These are phyloP conservation scores for Cephonodes hylas DNA, from an alignment of 2,888 invertebrate genomes.

Conservation along the genomic window DNA sequence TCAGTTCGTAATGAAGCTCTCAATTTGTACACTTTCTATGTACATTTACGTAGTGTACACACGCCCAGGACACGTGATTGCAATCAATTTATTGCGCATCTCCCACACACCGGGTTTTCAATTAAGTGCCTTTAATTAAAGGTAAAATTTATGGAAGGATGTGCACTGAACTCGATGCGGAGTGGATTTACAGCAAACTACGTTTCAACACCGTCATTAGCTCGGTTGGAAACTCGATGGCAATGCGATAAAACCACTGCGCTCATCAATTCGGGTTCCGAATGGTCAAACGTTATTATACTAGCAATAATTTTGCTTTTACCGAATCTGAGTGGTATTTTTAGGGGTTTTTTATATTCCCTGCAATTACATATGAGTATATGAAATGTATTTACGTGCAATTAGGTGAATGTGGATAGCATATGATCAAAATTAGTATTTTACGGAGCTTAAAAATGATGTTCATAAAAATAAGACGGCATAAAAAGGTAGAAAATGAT, in stretches of 20 bases:
- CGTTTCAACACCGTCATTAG: neutral
- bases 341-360: too few relatives aligned
- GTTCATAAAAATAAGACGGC: too few relatives aligned
- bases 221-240: neutral
- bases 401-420: too few relatives aligned
- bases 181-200: neutral
- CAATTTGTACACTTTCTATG: neutral
- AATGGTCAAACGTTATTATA: neutral
- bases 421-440: too few relatives aligned
- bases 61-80: neutral
- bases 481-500: too few relatives aligned
- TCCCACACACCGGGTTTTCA: neutral
- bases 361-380: too few relatives aligned
- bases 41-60: neutral
- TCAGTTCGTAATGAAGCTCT: neutral
- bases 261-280: neutral
- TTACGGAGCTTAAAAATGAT: too few relatives aligned
- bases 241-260: neutral
- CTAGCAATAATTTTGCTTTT: too few relatives aligned
- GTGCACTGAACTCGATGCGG: neutral
- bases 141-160: neutral
- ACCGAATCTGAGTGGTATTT: too few relatives aligned
- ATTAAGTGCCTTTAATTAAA: constrained; percentile 6
- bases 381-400: too few relatives aligned
- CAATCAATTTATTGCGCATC: neutral